Percentiles rank a stretch among this genome's conserved stretches.
These are phyloP conservation scores for Merodon equestris DNA, from an alignment of 2,888 invertebrate genomes.

Conservation along the genomic window DNA sequence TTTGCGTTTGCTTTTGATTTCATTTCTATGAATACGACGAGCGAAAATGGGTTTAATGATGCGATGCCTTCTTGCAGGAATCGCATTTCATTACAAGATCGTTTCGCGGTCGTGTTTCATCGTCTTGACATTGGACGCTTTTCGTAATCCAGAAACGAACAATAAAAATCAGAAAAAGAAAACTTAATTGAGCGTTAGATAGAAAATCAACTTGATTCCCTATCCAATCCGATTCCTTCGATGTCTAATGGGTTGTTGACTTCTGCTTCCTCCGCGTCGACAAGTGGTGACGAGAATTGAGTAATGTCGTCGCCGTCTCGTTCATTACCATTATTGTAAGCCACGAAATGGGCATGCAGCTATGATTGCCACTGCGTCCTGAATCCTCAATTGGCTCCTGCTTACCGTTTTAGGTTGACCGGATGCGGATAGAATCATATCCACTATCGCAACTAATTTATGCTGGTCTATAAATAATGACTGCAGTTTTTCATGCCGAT, in stretches of 20 bases:
- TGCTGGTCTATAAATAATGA: neutral
- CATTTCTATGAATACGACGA: constrained; percentile 23
- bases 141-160: constrained; percentile 13
- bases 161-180: no score
- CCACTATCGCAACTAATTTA: no score
- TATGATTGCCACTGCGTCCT: neutral
- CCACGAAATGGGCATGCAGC: neutral
- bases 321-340: no score
- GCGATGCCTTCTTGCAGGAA: neutral
- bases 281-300: no score
- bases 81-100: neutral
- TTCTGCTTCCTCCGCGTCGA: no score
- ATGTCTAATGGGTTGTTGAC: no score
- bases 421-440: no score
- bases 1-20: no score
- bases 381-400: no score
- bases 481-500: neutral
- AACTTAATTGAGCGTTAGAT: constrained; percentile 40
- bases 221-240: neutral
- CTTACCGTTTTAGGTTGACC: no score
- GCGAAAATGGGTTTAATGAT: constrained; percentile 32
- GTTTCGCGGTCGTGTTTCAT: constrained; percentile 5
- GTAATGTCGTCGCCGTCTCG: no score
- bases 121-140: constrained; percentile 39
- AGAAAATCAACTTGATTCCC: constrained; percentile 26